Conservation (phyloP, 1,140 invertebrate genomes). For the Drosophila nannoptera region DNA sequence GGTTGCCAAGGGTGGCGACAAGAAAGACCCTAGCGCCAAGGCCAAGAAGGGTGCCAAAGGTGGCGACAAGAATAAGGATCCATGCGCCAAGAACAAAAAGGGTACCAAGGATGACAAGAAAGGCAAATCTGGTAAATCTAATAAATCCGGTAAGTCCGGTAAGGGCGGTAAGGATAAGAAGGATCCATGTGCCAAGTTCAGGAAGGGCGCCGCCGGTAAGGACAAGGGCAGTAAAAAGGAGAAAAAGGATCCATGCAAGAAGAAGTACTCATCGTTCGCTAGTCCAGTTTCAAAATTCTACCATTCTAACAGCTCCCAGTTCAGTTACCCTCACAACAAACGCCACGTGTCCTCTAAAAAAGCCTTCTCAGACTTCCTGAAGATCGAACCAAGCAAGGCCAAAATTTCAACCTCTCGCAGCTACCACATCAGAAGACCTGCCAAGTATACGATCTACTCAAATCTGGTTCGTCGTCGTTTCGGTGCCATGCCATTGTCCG, state of each 20-base stretch:
- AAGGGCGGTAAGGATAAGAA: no score
- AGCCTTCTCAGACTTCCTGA: no score
- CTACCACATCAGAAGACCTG: background rate
- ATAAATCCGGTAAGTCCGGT: no score
- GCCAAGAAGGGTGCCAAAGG: slow-evolving; percentile 33
- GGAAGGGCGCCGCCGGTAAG: background rate
- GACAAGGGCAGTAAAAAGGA: background rate
- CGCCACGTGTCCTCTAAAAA: slow-evolving; percentile 45
- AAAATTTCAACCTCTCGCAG: background rate
- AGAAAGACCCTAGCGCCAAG: slow-evolving; percentile 32
- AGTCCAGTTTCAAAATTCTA: background rate
- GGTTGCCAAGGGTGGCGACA: background rate
- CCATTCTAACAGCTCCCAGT: background rate
- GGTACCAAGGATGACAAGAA: no score
- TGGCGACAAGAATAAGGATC: slow-evolving; percentile 20
- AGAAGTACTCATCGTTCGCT: slow-evolving; percentile 49
- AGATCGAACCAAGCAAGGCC: no score
- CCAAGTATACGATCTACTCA: slow-evolving; percentile 35
- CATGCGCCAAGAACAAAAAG: slow-evolving; percentile 33
- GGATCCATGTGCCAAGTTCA: slow-evolving; percentile 19
- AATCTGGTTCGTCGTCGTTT: slow-evolving; percentile 52
- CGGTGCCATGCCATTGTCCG: slow-evolving; percentile 4
- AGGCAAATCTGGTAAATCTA: no score
- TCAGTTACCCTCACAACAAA: slow-evolving; percentile 4
- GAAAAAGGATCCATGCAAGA: slow-evolving; percentile 35